These are phyloP conservation scores for Drosophila demipolita DNA, from an alignment of 2,888 invertebrate genomes.

Conservation along the genomic window DNA sequence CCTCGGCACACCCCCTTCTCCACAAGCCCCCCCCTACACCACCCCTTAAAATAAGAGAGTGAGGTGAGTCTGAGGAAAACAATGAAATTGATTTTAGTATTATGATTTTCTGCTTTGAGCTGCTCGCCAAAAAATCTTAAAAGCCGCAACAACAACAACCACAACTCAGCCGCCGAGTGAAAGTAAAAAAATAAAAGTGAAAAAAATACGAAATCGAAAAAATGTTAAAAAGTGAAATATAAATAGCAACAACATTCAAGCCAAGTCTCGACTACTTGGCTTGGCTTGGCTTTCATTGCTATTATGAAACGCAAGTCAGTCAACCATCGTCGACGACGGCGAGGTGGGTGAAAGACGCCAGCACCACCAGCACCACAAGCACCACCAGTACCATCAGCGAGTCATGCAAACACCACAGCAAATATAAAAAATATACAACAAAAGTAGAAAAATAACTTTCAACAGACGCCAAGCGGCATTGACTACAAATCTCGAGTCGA, in stretches of 20 bases:
- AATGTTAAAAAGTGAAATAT: constrained; percentile 70
- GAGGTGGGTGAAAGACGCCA: constrained; percentile 3
- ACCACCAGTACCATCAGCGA: constrained; percentile 44
- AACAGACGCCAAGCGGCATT: constrained; percentile 66
- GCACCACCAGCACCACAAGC: constrained; percentile 9
- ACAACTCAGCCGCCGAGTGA: constrained; percentile 59
- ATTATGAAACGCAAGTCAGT: constrained; percentile 77
- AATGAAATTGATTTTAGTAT: constrained; percentile 70
- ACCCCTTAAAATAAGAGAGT: neutral
- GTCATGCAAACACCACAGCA: constrained; percentile 1
- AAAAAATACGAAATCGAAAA: constrained; percentile 9
- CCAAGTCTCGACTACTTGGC: constrained; percentile 53
- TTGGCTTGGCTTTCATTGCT: constrained; percentile 75
- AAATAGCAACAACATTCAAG: constrained; percentile 46
- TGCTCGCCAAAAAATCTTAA: constrained; percentile 60
- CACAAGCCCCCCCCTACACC: too few relatives aligned
- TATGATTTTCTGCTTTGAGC: constrained; percentile 19
- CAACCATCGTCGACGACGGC: constrained; percentile 56
- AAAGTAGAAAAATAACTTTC: constrained; percentile 57
- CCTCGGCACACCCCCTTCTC: neutral
- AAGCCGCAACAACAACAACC: constrained; percentile 31
- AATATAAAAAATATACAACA: constrained; percentile 1
- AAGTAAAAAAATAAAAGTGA: constrained; percentile 62
- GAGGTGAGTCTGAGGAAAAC: constrained; percentile 34
- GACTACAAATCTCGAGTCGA: constrained; percentile 64